Conservation (phyloP, 2,888 invertebrate genomes). For the Trissolcus japonicus region DNA sequence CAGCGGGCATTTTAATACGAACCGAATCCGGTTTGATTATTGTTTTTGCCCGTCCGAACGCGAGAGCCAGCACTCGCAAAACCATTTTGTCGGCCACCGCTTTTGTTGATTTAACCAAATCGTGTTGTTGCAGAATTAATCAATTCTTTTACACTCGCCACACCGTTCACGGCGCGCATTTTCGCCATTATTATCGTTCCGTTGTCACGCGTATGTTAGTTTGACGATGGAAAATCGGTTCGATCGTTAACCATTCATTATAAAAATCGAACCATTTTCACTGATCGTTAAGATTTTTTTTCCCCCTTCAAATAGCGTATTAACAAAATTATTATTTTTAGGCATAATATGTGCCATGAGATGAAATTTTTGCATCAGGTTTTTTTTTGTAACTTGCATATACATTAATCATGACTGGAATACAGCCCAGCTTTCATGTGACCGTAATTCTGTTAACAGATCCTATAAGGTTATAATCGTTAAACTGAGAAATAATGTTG, state of each 20-base stretch:
- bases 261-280: too few relatives aligned
- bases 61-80: constrained; percentile 21
- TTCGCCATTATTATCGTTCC: too few relatives aligned
- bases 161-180: too few relatives aligned
- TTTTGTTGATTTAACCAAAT: constrained; percentile 33
- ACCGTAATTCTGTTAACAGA: constrained; percentile 55
- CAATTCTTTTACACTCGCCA: background rate
- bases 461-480: constrained; percentile 31
- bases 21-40: constrained; percentile 55
- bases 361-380: too few relatives aligned
- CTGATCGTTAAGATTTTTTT: too few relatives aligned
- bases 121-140: constrained; percentile 31
- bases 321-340: too few relatives aligned
- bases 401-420: constrained; percentile 36
- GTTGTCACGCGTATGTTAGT: too few relatives aligned
- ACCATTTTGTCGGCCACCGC: constrained; percentile 18
- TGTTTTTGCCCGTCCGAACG: constrained; percentile 32
- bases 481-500: constrained; percentile 28
- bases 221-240: too few relatives aligned
- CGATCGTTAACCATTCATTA: too few relatives aligned
- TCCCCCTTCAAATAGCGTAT: too few relatives aligned
- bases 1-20: constrained; percentile 51
- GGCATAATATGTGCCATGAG: too few relatives aligned
- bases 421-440: constrained; percentile 47
- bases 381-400: too few relatives aligned